Evolutionary conservation across 2,797 vertebrate species (phyloP).

Genomic region (Myotis myotis): DNA sequence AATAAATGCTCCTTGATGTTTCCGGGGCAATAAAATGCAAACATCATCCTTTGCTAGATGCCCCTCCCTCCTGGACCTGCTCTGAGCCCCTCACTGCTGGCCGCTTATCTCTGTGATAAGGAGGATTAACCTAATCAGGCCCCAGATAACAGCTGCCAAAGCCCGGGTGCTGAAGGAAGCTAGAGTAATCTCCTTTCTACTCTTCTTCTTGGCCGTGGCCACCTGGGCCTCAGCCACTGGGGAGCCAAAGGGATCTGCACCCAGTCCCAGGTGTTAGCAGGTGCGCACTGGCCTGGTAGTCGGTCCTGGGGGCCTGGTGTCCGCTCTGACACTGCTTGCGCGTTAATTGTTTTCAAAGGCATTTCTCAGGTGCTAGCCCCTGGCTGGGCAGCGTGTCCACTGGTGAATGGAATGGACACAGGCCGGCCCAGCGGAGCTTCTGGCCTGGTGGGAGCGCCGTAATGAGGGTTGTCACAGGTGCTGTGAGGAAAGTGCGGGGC

Average conservation of each 20-base stretch:
- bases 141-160: constrained; percentile 28
- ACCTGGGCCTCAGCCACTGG: accelerated
- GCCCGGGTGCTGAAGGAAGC: not conserved
- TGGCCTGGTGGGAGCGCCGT: accelerated
- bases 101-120: constrained; percentile 45
- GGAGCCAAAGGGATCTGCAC: not conserved
- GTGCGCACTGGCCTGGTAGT: not conserved
- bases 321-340: accelerated
- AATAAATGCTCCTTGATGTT: not conserved
- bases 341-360: not conserved
- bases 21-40: not conserved
- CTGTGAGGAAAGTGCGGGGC: not conserved
- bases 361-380: not conserved
- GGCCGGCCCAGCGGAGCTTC: accelerated
- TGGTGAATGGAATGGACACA: accelerated
- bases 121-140: constrained; percentile 57
- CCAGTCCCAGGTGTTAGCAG: not conserved
- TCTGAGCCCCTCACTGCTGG: not conserved
- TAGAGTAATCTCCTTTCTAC: not conserved
- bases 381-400: accelerated
- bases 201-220: not conserved
- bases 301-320: not conserved
- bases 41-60: accelerated
- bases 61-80: not conserved
- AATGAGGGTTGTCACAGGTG: not conserved